Percentiles rank a stretch among this genome's conserved stretches.
phyloP scores from a whole-genome alignment of 2,113 vertebrate genomes.

The Tachysurus fulvidraco region DNA sequence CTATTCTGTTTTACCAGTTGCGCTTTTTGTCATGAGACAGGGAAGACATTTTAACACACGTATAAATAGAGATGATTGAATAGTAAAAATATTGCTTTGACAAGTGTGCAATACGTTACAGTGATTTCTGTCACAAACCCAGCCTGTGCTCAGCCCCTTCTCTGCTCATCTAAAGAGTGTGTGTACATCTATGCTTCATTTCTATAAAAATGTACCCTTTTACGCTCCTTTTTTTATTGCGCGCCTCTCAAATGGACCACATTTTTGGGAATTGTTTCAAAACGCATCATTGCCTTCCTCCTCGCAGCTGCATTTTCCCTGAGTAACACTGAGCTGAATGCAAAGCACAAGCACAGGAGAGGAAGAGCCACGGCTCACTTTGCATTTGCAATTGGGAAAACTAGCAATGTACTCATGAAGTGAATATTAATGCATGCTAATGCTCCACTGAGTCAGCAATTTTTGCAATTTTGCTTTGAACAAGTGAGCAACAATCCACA shows the following conservation, averaged over 20 bases:
- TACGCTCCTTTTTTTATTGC: neutral
- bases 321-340: conserved; percentile 21
- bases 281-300: conserved; percentile 2
- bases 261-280: conserved; percentile 17
- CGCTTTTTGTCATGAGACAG: neutral
- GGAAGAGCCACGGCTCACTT: conserved; percentile 47
- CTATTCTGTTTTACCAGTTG: neutral
- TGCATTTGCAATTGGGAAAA: conserved; percentile 67
- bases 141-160: neutral
- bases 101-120: neutral
- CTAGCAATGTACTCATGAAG: conserved; percentile 60
- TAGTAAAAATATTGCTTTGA: neutral
- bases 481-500: conserved; percentile 59
- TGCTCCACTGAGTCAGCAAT: conserved; percentile 64
- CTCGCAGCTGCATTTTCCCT: neutral
- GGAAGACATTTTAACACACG: neutral
- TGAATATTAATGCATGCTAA: conserved; percentile 67
- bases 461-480: conserved; percentile 56
- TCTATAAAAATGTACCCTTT: neutral
- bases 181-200: neutral
- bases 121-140: conserved; percentile 38
- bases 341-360: conserved; percentile 11
- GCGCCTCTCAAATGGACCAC: neutral
- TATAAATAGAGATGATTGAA: neutral
- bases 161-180: neutral